Conservation (phyloP, 1,140 invertebrate species). For the Dinoponera quadriceps region DNA sequence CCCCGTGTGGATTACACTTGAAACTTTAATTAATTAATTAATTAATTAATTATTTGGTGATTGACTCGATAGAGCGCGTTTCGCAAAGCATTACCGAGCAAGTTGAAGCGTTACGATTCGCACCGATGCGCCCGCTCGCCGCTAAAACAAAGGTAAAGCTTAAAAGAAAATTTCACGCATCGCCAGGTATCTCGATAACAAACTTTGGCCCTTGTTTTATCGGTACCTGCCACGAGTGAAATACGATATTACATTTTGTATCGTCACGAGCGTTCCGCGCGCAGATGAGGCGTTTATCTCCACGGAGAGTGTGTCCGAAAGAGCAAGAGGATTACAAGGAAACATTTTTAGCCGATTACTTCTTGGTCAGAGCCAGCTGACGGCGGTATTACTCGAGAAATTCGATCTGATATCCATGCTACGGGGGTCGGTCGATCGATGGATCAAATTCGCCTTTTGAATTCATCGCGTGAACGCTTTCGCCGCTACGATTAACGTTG, state of each 20-base stretch:
- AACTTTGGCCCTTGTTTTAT: not conserved
- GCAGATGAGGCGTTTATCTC: not conserved
- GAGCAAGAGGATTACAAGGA: conserved; percentile 2
- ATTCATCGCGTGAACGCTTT: not conserved
- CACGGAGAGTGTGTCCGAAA: not conserved
- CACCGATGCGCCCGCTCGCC: too few relatives aligned
- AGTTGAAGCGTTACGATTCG: not conserved
- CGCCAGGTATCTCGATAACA: not conserved
- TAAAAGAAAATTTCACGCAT: not conserved
- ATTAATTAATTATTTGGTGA: not conserved
- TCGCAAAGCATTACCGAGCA: not conserved
- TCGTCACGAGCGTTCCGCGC: not conserved
- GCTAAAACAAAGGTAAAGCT: not conserved
- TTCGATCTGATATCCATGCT: conserved; percentile 57
- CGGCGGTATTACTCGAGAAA: conserved; percentile 46
- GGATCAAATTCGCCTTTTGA: conserved; percentile 13
- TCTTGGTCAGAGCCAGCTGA: not conserved
- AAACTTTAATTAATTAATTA: not conserved
- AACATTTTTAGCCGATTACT: conserved; percentile 15
- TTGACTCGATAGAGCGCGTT: not conserved
- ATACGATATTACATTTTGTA: not conserved
- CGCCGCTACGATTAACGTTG: not conserved
- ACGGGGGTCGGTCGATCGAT: conserved; percentile 38
- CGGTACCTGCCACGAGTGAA: not conserved
- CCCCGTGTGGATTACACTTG: too few relatives aligned